Evolutionary conservation across 64 coral and sea anemone species (phyloP), one percentile per base, ranked within the genome.

Genomic region (Stichodactyla mertensii): DNA sequence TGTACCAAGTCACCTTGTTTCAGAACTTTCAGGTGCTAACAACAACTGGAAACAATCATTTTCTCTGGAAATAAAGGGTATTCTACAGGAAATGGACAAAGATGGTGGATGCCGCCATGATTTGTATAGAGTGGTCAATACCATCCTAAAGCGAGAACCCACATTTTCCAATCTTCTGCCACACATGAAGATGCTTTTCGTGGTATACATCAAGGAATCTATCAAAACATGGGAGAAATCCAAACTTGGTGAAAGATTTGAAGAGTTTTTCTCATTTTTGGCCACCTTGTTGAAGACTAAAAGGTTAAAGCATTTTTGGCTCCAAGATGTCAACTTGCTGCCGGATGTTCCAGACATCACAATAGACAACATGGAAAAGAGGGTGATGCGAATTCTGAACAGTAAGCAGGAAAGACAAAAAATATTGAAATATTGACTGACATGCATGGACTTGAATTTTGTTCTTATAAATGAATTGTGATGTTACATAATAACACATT

Each of bases 271-370:
- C 19, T 20, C 10, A 1, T 86, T 62, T 79, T 22, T 86, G 26
- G 15, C 74, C n/a, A 45, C 55, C 71, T 67, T n/a, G 52, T 77
- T 91, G 57, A 22, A 91, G 58, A 15, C 16, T 20, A 91, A 86
- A 64, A 59, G 15, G 12, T 20, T 91, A 1, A 20, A 80, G 74
- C 89, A 91, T 55, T 82, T 66, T 51, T 91, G 89, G 89, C 84
- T 91, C 36, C 18, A 86, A n/a, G 83, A 85, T 69, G 28, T 91
- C 12, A 80, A 91, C 23, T 83, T 91, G 56, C 74, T 91, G 24
- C 22, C 57, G 4, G 53, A 81, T 13, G 78, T 86, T 67, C 28
- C 83, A 64, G 0, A 19, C 0, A 66, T 51, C 10, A 91, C 89
- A 0, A 70, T 91, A 51, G 71, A 27, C 31, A 91, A 91, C 67